Conservation (phyloP, 2,797 vertebrate genomes). For the Danio kyathit region DNA sequence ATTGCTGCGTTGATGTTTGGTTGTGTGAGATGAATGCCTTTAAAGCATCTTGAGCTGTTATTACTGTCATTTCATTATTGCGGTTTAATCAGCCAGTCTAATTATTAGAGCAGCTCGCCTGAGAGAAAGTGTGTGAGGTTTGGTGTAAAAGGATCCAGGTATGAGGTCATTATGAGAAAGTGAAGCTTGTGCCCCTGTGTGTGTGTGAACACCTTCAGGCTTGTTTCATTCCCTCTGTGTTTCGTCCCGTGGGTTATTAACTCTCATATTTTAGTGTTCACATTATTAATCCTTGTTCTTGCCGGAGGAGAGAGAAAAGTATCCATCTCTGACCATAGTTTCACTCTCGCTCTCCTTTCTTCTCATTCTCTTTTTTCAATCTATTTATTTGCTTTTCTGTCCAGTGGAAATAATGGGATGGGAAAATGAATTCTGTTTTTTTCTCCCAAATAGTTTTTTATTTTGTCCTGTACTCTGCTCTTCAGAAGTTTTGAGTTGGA, state of each 20-base stretch:
- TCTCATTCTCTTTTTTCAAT: conserved; percentile 14
- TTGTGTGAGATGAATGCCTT: conserved; percentile 15
- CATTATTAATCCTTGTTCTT: conserved; percentile 43
- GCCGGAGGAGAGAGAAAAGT: conserved; percentile 46
- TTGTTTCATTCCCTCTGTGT: conserved; percentile 25
- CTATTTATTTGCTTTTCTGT: conserved; percentile 26
- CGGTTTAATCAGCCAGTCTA: not conserved
- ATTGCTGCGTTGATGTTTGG: conserved; percentile 5
- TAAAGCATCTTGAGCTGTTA: not conserved
- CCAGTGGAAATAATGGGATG: not conserved
- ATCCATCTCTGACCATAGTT: conserved; percentile 26
- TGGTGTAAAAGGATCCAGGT: conserved; percentile 14
- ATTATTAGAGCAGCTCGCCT: not conserved
- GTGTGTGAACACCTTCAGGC: conserved; percentile 13
- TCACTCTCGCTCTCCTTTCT: not conserved
- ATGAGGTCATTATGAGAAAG: conserved; percentile 35
- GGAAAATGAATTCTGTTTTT: not conserved
- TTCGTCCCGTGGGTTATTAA: conserved; percentile 45
- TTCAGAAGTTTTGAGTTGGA: not conserved
- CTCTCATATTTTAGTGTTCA: conserved; percentile 35
- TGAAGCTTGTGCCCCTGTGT: conserved; percentile 13
- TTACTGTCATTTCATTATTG: not conserved
- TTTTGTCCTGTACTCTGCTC: not conserved
- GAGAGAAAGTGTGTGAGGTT: conserved; percentile 15
- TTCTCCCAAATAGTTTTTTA: not conserved